Conservation (phyloP, 2,797 vertebrate genomes). For the Schizopygopsis pylzovi region DNA sequence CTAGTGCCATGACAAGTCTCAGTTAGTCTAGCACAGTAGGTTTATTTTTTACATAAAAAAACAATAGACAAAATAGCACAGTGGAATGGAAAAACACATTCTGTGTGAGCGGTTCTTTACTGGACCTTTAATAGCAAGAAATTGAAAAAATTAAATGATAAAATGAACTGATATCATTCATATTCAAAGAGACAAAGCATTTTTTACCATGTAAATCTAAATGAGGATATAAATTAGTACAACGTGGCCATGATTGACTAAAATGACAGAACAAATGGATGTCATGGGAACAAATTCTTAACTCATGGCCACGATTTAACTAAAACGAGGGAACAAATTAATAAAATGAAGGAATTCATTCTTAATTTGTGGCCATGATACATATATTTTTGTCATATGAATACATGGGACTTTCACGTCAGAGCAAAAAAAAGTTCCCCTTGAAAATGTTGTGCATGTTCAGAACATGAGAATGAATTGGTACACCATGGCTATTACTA, state of each 20-base stretch:
- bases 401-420: not conserved
- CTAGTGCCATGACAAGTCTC: no score
- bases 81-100: not conserved
- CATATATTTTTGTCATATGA: not conserved
- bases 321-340: not conserved
- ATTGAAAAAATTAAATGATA: not conserved
- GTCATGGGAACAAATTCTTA: not conserved
- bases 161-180: not conserved
- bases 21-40: no score
- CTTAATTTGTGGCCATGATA: not conserved
- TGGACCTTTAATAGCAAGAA: not conserved
- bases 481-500: not conserved
- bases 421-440: no score
- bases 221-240: not conserved
- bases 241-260: not conserved
- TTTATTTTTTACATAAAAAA: no score
- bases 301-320: not conserved
- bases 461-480: not conserved
- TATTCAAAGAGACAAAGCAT: no score
- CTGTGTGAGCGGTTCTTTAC: not conserved
- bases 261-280: not conserved
- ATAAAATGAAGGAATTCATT: not conserved
- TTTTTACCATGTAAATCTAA: not conserved
- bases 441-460: not conserved
- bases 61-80: no score